phyloP scores from a whole-genome alignment of 2,888 invertebrate genomes.

The Mythimna albipuncta region DNA sequence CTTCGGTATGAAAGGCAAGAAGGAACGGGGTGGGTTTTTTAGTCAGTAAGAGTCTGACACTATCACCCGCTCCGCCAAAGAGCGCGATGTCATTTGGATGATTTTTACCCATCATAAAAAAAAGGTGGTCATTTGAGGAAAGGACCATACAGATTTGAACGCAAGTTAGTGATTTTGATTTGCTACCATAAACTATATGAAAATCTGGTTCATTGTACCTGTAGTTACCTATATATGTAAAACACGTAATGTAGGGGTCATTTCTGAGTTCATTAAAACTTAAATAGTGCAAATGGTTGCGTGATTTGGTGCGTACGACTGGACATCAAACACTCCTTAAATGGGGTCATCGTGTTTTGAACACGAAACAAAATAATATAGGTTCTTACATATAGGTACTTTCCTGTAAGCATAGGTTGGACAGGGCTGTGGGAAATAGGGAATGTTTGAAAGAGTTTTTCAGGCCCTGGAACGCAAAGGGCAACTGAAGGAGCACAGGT shows the following conservation, averaged over 20 bases:
- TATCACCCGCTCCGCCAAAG: too few relatives aligned
- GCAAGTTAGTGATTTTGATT: not conserved
- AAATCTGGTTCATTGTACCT: not conserved
- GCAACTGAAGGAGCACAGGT: too few relatives aligned
- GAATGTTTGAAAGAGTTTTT: too few relatives aligned
- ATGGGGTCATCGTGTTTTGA: constrained; percentile 8
- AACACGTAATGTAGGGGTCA: constrained; percentile 8
- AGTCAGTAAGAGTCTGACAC: too few relatives aligned
- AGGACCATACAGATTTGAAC: too few relatives aligned
- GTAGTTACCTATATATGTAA: not conserved
- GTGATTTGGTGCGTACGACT: constrained; percentile 50
- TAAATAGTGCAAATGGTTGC: constrained; percentile 35
- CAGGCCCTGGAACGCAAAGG: too few relatives aligned
- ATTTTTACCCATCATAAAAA: too few relatives aligned
- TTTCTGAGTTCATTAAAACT: constrained; percentile 34
- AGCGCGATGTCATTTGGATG: too few relatives aligned
- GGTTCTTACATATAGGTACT: not conserved
- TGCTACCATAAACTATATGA: not conserved
- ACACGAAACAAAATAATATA: constrained; percentile 23
- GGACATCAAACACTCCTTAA: constrained; percentile 34
- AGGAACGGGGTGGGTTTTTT: too few relatives aligned
- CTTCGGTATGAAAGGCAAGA: too few relatives aligned
- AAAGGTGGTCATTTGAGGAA: too few relatives aligned
- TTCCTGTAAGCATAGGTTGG: not conserved
- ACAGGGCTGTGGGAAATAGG: not conserved